These are phyloP conservation scores for Gastracanthus pulcherrimus DNA, from an alignment of 2,888 invertebrate genomes.

Conservation along the genomic window DNA sequence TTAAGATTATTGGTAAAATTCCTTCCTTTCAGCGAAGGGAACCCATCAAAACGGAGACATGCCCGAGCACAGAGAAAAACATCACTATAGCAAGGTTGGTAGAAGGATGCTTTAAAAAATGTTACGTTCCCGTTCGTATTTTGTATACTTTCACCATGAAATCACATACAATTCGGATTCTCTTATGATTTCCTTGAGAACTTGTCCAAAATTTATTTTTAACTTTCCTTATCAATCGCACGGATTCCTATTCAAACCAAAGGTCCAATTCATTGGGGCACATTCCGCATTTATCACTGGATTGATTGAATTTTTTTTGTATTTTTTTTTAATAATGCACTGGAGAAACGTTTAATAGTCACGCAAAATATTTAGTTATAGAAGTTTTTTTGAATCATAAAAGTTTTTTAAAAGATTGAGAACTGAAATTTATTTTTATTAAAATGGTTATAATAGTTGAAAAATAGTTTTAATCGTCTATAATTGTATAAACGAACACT, in stretches of 20 bases:
- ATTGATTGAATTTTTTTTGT: not conserved
- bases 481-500: too few species aligned
- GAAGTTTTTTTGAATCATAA: too few species aligned
- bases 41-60: slow-evolving; percentile 89
- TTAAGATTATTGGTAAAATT: slow-evolving; percentile 46
- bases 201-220: too few species aligned
- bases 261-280: too few species aligned
- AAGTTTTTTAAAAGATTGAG: not conserved
- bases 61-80: slow-evolving; percentile 85
- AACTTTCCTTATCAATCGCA: too few species aligned
- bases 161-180: too few species aligned
- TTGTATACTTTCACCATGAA: not conserved
- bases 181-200: too few species aligned
- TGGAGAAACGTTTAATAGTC: slow-evolving; percentile 2
- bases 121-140: not conserved
- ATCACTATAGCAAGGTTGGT: slow-evolving; percentile 86
- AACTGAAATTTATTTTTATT: too few species aligned
- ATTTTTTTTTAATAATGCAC: slow-evolving; percentile 27
- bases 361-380: not conserved
- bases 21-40: slow-evolving; percentile 76
- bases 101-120: slow-evolving; percentile 1
- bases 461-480: too few species aligned
- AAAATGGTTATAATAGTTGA: too few species aligned
- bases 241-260: too few species aligned
- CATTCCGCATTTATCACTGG: too few species aligned